Evolutionary conservation across 2,888 invertebrate genomes (phyloP).

Genomic region (Hirtodrosophila alboralis): DNA sequence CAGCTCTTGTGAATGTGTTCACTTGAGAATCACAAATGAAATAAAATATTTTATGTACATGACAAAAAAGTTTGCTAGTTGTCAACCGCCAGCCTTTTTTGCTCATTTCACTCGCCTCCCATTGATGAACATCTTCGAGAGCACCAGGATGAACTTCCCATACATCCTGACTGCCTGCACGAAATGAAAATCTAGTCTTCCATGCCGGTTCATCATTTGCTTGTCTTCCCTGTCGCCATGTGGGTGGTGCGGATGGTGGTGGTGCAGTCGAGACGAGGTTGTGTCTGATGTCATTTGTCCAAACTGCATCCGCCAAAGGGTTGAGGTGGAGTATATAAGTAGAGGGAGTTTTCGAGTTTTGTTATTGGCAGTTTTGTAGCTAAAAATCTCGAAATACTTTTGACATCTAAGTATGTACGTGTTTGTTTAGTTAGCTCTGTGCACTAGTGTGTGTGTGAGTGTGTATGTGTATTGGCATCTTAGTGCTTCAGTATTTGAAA

Average conservation of each 20-base stretch:
- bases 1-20: constrained; percentile 39
- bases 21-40: constrained; percentile 70
- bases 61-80: constrained; percentile 57
- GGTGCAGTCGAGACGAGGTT: constrained; percentile 18
- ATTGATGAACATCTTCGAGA: constrained; percentile 56
- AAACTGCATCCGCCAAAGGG: constrained; percentile 69
- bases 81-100: constrained; percentile 61
- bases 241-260: constrained; percentile 32
- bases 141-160: constrained; percentile 45
- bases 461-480: constrained; percentile 63
- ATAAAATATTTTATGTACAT: constrained; percentile 68
- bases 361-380: constrained; percentile 78
- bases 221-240: constrained; percentile 51
- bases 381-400: constrained; percentile 77
- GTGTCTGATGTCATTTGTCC: constrained; percentile 72
- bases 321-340: not conserved
- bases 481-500: constrained; percentile 65
- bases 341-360: constrained; percentile 35
- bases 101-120: constrained; percentile 68
- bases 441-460: constrained; percentile 28
- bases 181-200: constrained; percentile 53
- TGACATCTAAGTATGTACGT: constrained; percentile 71
- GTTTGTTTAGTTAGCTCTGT: constrained; percentile 56
- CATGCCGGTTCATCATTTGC: constrained; percentile 64
- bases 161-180: constrained; percentile 2